phyloP scores from a whole-genome alignment of 2,113 vertebrate genomes.

The Fregetta grallaria region DNA sequence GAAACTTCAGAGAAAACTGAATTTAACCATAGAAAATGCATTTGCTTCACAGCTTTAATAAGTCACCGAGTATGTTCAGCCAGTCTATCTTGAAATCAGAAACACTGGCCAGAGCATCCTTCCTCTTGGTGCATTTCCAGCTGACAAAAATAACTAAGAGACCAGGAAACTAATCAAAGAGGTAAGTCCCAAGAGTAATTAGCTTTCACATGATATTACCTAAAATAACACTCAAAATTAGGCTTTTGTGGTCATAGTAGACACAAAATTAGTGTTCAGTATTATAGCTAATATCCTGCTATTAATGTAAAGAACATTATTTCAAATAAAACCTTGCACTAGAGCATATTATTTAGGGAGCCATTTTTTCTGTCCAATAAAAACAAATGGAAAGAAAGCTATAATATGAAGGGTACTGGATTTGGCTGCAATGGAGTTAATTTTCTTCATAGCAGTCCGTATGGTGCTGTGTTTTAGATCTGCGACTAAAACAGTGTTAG shows the following conservation, averaged over 20 bases:
- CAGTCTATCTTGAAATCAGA: neutral
- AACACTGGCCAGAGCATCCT: neutral
- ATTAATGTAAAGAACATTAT: neutral
- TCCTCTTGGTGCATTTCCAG: neutral
- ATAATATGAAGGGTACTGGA: neutral
- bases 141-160: neutral
- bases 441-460: neutral
- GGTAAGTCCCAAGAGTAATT: neutral
- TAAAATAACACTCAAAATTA: neutral
- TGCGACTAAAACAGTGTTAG: too few species aligned
- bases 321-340: neutral
- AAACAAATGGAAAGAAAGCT: neutral
- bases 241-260: neutral
- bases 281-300: neutral
- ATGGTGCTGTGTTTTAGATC: neutral
- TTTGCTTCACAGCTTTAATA: neutral
- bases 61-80: neutral
- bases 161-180: neutral
- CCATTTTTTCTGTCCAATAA: neutral
- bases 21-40: neutral
- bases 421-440: neutral
- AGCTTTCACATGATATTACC: neutral
- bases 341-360: neutral
- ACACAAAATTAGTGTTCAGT: neutral
- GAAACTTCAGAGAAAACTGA: neutral